Conservation (phyloP, 2,113 vertebrate genomes). For the Caloenas nicobarica region DNA sequence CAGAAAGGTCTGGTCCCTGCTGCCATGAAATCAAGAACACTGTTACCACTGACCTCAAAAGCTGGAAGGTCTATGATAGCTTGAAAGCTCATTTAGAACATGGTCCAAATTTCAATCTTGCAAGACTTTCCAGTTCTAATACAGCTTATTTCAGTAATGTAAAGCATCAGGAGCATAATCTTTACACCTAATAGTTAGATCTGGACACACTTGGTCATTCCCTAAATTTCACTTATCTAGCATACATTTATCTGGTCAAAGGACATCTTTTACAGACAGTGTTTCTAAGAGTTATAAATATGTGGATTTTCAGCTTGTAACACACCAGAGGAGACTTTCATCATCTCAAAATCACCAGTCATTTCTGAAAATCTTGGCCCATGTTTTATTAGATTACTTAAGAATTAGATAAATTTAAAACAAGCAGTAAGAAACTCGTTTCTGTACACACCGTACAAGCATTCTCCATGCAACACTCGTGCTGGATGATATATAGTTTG, state of each 20-base stretch:
- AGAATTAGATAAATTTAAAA: not conserved
- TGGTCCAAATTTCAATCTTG: not conserved
- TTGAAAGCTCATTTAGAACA: not conserved
- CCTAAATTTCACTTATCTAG: not conserved
- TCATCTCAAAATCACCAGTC: not conserved
- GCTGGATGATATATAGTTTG: not conserved
- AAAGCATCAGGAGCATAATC: not conserved
- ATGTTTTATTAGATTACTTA: not conserved
- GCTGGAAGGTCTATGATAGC: not conserved
- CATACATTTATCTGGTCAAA: not conserved
- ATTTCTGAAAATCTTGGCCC: not conserved
- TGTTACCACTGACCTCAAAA: not conserved
- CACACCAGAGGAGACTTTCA: not conserved
- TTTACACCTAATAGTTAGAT: not conserved
- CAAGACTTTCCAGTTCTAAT: not conserved
- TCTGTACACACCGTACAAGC: not conserved
- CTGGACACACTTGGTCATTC: not conserved
- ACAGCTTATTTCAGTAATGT: not conserved
- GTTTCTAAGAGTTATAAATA: not conserved
- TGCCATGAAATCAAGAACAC: not conserved
- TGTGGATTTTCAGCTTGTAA: not conserved
- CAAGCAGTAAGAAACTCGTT: not conserved
- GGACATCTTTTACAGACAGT: not conserved
- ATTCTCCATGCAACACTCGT: constrained; percentile 10
- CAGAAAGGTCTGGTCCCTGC: not conserved